Evolutionary conservation across 2,113 vertebrate species (phyloP), one percentile per base, ranked within the genome.

Genomic region (Poeciliopsis retropinna): DNA sequence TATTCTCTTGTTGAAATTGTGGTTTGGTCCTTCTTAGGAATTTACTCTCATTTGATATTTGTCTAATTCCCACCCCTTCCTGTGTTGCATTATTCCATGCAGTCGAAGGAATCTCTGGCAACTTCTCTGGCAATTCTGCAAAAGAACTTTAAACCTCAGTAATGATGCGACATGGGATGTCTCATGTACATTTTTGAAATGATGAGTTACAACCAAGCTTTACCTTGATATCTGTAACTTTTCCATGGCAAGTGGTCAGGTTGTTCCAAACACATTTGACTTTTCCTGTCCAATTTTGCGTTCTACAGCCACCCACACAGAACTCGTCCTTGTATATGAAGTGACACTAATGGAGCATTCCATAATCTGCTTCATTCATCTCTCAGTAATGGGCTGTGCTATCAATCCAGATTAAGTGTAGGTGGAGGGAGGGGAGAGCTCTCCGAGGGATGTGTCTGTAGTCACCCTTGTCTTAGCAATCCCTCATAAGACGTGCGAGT

Each of bases 281-380:
- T 39, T 74, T 64, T 64, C 39, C 70, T n/a, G n/a, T 64, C n/a
- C 28, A 57, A 47, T 70, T 22, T 30, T 51, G 67, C 72, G n/a
- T 3, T 7, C 64, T 15, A 9, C 78, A 81, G 30, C 71, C 72
- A 15, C 70, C 22, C 62, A 57, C 68, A 67, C 64, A 41, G n/a
- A 64, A 54, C 77, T 68, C 74, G 0, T 78, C 70, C 62, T 78
- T 78, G 73, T 84, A 88, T 85, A 90, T 83, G 83, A 89, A 91
- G 88, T 91, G 91, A 85, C 90, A 87, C 86, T 91, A 93, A 91
- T 92, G 88, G 90, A 91, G 89, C 85, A 51, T 85, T 72, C 81
- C 65, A 73, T 90, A 90, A 92, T 89, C 87, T 87, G 70, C 84
- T 78, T 87, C 88, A 89, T 92, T 87, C 82, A 92, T 92, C 91